Conservation (phyloP, 2,888 invertebrate genomes). For the Erebia palarica region DNA sequence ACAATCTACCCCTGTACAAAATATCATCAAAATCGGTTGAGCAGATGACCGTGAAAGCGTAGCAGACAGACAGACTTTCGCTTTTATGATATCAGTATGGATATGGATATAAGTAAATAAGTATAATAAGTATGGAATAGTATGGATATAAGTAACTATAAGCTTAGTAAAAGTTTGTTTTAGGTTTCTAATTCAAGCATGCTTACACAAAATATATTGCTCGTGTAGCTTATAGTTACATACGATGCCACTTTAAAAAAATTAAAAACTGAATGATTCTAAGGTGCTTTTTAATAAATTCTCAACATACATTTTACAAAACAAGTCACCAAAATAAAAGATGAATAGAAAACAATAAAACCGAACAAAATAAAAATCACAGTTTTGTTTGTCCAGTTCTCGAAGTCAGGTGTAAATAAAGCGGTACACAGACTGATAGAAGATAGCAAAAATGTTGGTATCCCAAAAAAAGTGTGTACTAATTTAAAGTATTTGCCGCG, state of each 20-base stretch:
- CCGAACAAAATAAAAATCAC: constrained; percentile 45
- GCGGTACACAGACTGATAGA: constrained; percentile 52
- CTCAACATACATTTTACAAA: constrained; percentile 52
- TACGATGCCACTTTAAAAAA: neutral
- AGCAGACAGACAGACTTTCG: too few relatives aligned
- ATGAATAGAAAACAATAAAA: constrained; percentile 52
- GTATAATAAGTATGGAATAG: too few relatives aligned
- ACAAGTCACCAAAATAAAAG: constrained; percentile 48
- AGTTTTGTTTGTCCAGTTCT: constrained; percentile 44
- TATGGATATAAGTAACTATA: too few relatives aligned
- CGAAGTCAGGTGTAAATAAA: constrained; percentile 45
- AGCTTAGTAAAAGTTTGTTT: too few relatives aligned
- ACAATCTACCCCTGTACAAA: too few relatives aligned
- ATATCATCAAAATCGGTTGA: too few relatives aligned
- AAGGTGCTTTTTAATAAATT: constrained; percentile 33
- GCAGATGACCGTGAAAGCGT: too few relatives aligned
- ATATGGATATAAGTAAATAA: too few relatives aligned
- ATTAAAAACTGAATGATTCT: neutral
- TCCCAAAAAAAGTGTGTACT: constrained; percentile 51
- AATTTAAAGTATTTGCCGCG: constrained; percentile 38
- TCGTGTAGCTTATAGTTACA: too few relatives aligned
- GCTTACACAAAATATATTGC: too few relatives aligned
- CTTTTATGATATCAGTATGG: too few relatives aligned
- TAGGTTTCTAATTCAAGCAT: too few relatives aligned
- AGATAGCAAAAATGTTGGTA: constrained; percentile 52